phyloP scores from a whole-genome alignment of 1,140 invertebrate genomes.

The Aphelenchoides besseyi region DNA sequence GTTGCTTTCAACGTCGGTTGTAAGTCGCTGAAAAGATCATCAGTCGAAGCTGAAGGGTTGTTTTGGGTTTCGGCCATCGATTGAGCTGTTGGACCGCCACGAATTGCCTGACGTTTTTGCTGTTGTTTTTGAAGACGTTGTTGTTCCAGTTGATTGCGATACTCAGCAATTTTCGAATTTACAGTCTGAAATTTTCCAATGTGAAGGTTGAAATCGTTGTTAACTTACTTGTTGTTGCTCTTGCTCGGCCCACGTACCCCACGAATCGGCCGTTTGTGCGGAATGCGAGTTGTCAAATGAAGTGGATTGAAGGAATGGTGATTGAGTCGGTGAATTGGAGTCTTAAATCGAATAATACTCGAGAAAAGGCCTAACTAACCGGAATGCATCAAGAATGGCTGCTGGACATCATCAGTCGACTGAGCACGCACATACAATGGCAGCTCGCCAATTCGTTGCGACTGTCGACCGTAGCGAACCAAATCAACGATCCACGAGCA shows the following conservation, averaged over 20 bases:
- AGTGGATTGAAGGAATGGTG: not conserved
- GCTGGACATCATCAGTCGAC: not conserved
- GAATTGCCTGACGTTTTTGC: not conserved
- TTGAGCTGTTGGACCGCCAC: not conserved
- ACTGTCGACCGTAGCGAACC: conserved; percentile 1
- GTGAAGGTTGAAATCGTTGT: too few relatives aligned
- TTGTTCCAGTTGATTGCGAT: conserved; percentile 26
- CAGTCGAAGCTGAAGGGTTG: not conserved
- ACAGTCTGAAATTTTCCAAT: conserved; percentile 25
- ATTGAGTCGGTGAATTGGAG: not conserved
- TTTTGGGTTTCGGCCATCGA: not conserved
- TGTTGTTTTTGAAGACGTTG: conserved; percentile 12
- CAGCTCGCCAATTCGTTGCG: conserved; percentile 23
- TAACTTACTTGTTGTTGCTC: conserved; percentile 12
- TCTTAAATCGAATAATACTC: not conserved
- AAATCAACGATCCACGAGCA: conserved; percentile 1
- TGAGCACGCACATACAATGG: conserved; percentile 13
- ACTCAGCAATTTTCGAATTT: conserved; percentile 39
- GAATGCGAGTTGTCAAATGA: not conserved
- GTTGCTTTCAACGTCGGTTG: conserved; percentile 36
- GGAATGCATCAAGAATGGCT: conserved; percentile 22
- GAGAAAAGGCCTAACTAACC: conserved; percentile 12
- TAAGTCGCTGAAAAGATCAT: conserved; percentile 39
- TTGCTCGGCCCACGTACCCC: conserved; percentile 31
- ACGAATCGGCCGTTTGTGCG: conserved; percentile 7